Evolutionary conservation across 2,888 invertebrate species (phyloP), one percentile per base, ranked within the genome.

Genomic region (Phalangium opilio): DNA sequence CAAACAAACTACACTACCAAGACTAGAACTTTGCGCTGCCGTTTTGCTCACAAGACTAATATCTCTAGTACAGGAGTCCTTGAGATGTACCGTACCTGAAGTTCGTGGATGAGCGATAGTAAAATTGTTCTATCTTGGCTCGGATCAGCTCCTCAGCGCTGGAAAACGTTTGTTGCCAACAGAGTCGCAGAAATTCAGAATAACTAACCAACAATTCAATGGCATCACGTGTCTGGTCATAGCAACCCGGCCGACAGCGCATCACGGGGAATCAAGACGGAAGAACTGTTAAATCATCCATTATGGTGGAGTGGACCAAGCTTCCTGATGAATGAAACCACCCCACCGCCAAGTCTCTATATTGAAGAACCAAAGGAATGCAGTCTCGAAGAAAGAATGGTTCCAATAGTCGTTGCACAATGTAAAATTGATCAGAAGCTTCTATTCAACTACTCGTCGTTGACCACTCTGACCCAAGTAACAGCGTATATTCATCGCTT

Each of bases 201-300:
- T 2, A 41, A 34, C 3, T 33, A 55, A 8, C 18, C 49, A 12
- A 36, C 45, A 18, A 41, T 53, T 0, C 43, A 52, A 8, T 60
- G 59, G 60, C 41, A 50, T 38, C 27, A 27, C 8, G 27, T 27
- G 5, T 8, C 27, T 27, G 27, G 27, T 57, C 40, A 50, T 1
- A 43, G 52, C 3, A 64, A 64, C 47, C 61, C 63, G 1, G 62
- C 62, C 1, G 63, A 64, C 43, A 46, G 57, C 14, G 58, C 57
- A 1, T 55, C 61, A 0, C 17, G 58, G 36, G 58, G 60, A 20
- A n/a, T 49, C 11, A 43, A 45, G 0, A 18, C 47, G 1, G 21
- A 33, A 2, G 49, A 56, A 21, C 35, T 59, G 15, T 12, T 20
- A 15, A n/a, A 36, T 5, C 36, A 33, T 19, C 3, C n/a, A 8